Base-by-base conservation (phyloP, 2,888 invertebrate species). In the Andricus curvator region DNA sequence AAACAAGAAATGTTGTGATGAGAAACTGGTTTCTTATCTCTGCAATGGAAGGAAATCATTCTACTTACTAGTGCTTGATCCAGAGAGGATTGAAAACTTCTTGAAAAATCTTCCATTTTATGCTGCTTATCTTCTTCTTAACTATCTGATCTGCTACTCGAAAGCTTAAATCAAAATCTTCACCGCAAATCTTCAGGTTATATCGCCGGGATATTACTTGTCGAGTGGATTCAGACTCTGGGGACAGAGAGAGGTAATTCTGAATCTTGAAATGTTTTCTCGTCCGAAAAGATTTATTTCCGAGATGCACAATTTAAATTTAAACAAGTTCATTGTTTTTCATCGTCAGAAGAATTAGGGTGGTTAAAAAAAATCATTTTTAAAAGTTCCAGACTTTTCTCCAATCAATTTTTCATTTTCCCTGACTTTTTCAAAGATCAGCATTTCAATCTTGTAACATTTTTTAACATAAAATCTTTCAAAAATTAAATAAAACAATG, bases 1-100 rank as follows among this genome's bases (percentile, higher is more conserved):
- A 74, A 74, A 74, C 56, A 74, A 74, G 74, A 56, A 56, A 74
- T 51, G 48, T 70, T 70, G 37, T 51, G 74, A 74, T 74, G 51
- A 74, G 74, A 56, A 68, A 56, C 51, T 33, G 74, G 29, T 56
- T 56, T 74, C 74, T 33, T 56, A 74, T 56, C 29, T 51, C 56
- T 11, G 56, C 56, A 56, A 74, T 74, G 9, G 56, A 56, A 37
- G 56, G 37, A 70, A 74, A 74, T 74, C 74, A 74, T 56, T 29
- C 74, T 74, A 33, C 33, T 74, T 74, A 74, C 68, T 44, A 44
- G n/a, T 37, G 66, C n/a, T 66, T 66, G 41, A n/a, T 66, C 37
- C 37, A 33, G n/a, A 56, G 51, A 33, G 33, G 74, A 74, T 74
- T 74, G 51, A 51, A 74, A 74, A 74, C 74, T 74, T 56, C 51